phyloP scores from a whole-genome alignment of 2,113 vertebrate species.

The Euleptes europaea region DNA sequence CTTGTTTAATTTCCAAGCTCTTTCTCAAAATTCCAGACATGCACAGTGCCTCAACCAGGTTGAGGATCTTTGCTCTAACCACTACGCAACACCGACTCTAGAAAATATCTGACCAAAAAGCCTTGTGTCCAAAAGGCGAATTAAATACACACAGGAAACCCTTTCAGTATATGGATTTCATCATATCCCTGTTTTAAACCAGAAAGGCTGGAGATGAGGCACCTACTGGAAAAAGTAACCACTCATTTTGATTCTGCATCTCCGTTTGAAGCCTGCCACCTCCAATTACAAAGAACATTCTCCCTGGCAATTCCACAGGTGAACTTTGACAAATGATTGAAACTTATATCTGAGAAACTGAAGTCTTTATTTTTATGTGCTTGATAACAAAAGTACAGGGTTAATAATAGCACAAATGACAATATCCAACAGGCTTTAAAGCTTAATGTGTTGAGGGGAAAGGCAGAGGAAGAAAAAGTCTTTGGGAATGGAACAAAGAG shows the following conservation, averaged over 20 bases:
- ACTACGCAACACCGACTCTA: too few species aligned
- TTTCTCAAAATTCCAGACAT: too few species aligned
- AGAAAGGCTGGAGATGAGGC: not conserved
- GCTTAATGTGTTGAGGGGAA: not conserved
- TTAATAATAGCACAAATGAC: not conserved
- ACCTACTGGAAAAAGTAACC: not conserved
- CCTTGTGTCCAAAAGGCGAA: not conserved
- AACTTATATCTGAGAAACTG: constrained; percentile 27
- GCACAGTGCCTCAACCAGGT: too few species aligned
- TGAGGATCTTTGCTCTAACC: too few species aligned
- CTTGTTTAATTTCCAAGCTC: too few species aligned
- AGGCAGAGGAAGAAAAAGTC: not conserved
- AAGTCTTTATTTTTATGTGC: constrained; percentile 7
- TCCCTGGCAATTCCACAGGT: not conserved
- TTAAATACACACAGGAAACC: not conserved
- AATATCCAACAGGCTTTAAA: not conserved
- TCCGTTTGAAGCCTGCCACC: not conserved
- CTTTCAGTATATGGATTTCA: not conserved
- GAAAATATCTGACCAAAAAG: too few species aligned
- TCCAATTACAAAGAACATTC: constrained; percentile 15
- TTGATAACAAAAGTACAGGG: constrained; percentile 13
- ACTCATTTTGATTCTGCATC: not conserved
- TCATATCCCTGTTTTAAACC: constrained; percentile 18
- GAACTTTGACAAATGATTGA: constrained; percentile 21
- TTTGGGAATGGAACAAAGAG: not conserved